These are phyloP conservation scores for Chelon auratus DNA, from an alignment of 2,797 vertebrate genomes.

Conservation along the genomic window DNA sequence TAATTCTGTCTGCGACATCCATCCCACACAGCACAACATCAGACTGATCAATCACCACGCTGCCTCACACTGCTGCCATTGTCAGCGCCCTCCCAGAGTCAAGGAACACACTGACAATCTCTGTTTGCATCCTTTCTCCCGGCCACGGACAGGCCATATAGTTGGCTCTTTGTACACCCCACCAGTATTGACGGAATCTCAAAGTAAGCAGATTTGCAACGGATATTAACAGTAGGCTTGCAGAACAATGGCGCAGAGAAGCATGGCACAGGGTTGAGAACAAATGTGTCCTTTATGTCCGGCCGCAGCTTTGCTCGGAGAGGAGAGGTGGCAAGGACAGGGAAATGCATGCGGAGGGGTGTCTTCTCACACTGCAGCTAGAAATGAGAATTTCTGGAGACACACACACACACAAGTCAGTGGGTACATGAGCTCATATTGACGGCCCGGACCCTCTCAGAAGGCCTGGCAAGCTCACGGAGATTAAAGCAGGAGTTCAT, in stretches of 20 bases:
- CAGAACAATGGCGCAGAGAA: slow-evolving; percentile 80
- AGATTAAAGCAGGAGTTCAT: slow-evolving; percentile 46
- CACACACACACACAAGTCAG: neutral
- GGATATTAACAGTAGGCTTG: slow-evolving; percentile 81
- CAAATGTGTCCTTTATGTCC: slow-evolving; percentile 81
- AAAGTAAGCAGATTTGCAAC: slow-evolving; percentile 85
- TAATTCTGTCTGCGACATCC: slow-evolving; percentile 60
- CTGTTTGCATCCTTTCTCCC: slow-evolving; percentile 73
- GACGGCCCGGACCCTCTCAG: slow-evolving; percentile 31
- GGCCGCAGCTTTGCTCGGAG: slow-evolving; percentile 62
- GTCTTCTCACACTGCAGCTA: slow-evolving; percentile 59
- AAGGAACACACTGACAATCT: slow-evolving; percentile 71
- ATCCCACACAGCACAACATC: slow-evolving; percentile 64
- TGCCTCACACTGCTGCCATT: slow-evolving; percentile 79
- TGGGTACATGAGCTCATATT: slow-evolving; percentile 36
- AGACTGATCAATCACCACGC: slow-evolving; percentile 78
- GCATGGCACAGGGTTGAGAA: slow-evolving; percentile 77
- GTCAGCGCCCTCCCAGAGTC: slow-evolving; percentile 63
- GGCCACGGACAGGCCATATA: slow-evolving; percentile 64
- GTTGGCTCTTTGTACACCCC: slow-evolving; percentile 76
- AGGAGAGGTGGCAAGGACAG: slow-evolving; percentile 41
- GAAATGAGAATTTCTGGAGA: slow-evolving; percentile 67
- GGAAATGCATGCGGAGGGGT: slow-evolving; percentile 47
- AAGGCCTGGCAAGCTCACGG: slow-evolving; percentile 42
- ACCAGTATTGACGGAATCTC: slow-evolving; percentile 81